A percentile compares a stretch with the other conserved stretches of the same genome.
Evolutionary conservation across 2,888 invertebrate species (phyloP).

Genomic region (Muschampia staudingeri): DNA sequence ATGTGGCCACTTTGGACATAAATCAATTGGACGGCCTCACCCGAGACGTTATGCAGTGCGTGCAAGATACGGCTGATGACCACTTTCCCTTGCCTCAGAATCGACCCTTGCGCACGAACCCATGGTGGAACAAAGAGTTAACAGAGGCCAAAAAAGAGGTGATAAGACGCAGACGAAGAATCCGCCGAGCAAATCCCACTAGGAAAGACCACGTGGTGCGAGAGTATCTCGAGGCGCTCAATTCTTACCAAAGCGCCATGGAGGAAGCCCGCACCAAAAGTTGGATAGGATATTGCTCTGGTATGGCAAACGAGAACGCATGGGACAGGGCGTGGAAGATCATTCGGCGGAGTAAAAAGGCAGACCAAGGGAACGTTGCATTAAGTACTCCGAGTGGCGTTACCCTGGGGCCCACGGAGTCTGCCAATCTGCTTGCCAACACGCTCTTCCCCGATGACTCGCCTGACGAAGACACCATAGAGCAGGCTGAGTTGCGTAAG

Average conservation of each 20-base stretch:
- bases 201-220: background rate
- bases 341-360: background rate
- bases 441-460: slow-evolving; percentile 17
- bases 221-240: background rate
- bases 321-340: slow-evolving; percentile 21
- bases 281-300: slow-evolving; percentile 6
- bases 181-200: too few relatives aligned
- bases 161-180: background rate
- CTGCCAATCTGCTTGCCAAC: background rate
- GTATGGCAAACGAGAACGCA: slow-evolving; percentile 6
- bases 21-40: background rate
- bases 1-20: background rate
- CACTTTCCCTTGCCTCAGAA: background rate
- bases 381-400: background rate
- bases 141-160: background rate
- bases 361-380: background rate
- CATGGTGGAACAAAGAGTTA: background rate
- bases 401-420: background rate
- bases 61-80: background rate
- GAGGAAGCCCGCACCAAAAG: background rate
- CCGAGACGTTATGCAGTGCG: background rate
- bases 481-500: slow-evolving; percentile 5
- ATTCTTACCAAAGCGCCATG: background rate
- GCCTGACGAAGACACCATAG: background rate
- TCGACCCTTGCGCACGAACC: background rate